Conservation (phyloP, 2,113 vertebrate genomes). For the Anguilla japonica region DNA sequence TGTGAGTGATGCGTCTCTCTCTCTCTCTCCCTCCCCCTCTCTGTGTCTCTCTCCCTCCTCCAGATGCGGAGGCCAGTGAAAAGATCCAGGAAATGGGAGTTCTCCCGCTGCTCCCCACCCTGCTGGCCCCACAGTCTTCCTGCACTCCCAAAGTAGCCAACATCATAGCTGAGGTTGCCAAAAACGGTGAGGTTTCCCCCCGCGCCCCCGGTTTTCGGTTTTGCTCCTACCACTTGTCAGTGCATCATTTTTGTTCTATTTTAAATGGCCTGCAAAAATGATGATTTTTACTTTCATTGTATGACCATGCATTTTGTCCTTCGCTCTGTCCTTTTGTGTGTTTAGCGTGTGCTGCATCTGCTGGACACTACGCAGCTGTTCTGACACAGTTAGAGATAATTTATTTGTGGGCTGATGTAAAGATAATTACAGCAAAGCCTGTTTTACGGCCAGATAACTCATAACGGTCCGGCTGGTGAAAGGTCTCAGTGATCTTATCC, state of each 20-base stretch:
- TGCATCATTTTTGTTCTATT: slow-evolving; percentile 74
- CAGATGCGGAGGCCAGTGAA: slow-evolving; percentile 90
- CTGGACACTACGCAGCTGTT: neutral
- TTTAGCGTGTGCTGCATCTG: neutral
- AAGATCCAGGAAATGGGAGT: slow-evolving; percentile 90
- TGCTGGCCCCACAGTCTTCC: slow-evolving; percentile 83
- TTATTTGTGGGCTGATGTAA: neutral
- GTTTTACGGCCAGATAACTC: neutral
- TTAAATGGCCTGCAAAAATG: slow-evolving; percentile 41
- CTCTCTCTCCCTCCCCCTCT: no score
- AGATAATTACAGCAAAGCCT: neutral
- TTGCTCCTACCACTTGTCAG: slow-evolving; percentile 73
- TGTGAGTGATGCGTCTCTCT: neutral
- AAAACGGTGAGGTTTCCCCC: slow-evolving; percentile 91
- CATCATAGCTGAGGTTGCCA: slow-evolving; percentile 96
- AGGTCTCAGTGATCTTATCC: neutral
- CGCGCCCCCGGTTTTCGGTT: slow-evolving; percentile 76
- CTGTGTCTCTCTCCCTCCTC: slow-evolving; percentile 44
- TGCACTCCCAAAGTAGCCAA: slow-evolving; percentile 94
- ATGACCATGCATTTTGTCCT: neutral
- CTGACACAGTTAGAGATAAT: neutral
- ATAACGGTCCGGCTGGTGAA: neutral
- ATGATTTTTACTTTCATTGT: slow-evolving; percentile 16
- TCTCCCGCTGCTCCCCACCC: slow-evolving; percentile 80
- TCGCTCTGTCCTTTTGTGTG: neutral